Conservation (phyloP, 2,888 invertebrate species). For the Andricus curvator region DNA sequence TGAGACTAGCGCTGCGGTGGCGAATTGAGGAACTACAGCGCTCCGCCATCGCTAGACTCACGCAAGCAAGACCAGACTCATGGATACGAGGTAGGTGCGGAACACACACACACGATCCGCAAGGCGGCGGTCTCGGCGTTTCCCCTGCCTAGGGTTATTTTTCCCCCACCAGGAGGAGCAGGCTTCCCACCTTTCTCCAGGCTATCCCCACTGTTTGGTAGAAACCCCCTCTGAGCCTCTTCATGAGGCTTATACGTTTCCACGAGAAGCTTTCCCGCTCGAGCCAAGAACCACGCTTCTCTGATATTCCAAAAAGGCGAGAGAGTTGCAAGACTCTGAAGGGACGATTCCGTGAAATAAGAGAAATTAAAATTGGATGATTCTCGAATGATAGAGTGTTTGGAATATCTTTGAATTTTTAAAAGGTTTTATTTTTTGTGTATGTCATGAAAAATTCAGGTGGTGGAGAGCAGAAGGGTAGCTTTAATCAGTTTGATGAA, state of each 20-base stretch:
- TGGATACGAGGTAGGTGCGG: constrained; percentile 30
- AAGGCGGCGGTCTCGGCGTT: constrained; percentile 52
- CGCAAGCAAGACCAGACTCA: constrained; percentile 56
- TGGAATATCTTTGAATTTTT: constrained; percentile 27
- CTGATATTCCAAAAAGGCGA: constrained; percentile 33
- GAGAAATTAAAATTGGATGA: constrained; percentile 24
- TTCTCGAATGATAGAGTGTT: not conserved
- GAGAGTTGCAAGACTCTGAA: constrained; percentile 31
- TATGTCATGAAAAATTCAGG: not conserved
- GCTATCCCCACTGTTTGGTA: constrained; percentile 7
- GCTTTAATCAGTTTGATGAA: not conserved
- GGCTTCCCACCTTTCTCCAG: constrained; percentile 11
- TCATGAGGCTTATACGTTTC: constrained; percentile 10
- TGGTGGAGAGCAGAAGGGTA: not conserved
- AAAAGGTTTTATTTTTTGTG: not conserved
- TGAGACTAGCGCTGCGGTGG: constrained; percentile 65
- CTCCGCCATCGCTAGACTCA: constrained; percentile 76
- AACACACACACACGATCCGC: constrained; percentile 45
- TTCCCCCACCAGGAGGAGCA: not conserved
- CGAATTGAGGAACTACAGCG: constrained; percentile 57
- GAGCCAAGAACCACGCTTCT: constrained; percentile 27
- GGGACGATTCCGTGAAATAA: constrained; percentile 17
- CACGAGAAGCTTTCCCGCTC: constrained; percentile 32
- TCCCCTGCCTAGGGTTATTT: constrained; percentile 37
- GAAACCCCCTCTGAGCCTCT: not conserved